Conservation (phyloP, 2,888 invertebrate species). For the Rhorus exstirpatorius region DNA sequence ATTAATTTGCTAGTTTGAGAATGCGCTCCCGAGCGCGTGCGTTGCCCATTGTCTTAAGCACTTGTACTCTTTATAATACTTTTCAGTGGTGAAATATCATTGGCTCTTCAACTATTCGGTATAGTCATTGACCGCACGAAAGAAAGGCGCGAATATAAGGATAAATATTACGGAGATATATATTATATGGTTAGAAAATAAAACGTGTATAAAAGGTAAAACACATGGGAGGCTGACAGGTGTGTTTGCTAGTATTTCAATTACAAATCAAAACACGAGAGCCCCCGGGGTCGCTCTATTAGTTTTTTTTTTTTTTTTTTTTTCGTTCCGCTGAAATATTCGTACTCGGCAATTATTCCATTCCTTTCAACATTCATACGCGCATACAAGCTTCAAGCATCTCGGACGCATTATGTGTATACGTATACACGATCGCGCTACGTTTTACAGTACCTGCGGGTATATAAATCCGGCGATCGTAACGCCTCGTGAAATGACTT, state of each 20-base stretch:
- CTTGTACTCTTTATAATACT: not conserved
- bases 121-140: too few species aligned
- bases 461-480: too few species aligned
- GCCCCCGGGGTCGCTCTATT: constrained; percentile 54
- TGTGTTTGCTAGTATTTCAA: constrained; percentile 75
- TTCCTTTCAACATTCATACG: constrained; percentile 39
- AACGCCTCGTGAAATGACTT: constrained; percentile 61
- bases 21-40: constrained; percentile 63
- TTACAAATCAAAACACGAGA: constrained; percentile 74
- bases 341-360: constrained; percentile 47
- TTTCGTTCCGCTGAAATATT: constrained; percentile 13
- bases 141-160: not conserved
- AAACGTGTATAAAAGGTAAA: constrained; percentile 33
- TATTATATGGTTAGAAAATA: constrained; percentile 33
- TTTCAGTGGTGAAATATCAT: too few species aligned
- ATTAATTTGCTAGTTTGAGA: constrained; percentile 82
- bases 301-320: constrained; percentile 52
- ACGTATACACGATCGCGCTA: not conserved
- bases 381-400: too few species aligned
- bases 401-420: constrained; percentile 23
- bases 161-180: too few species aligned
- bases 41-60: constrained; percentile 37
- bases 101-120: too few species aligned
- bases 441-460: too few species aligned
- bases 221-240: constrained; percentile 70